Evolutionary conservation across 2,113 vertebrate species (phyloP), one percentile per base, ranked within the genome.

Genomic region (Pygoscelis antarcticus): DNA sequence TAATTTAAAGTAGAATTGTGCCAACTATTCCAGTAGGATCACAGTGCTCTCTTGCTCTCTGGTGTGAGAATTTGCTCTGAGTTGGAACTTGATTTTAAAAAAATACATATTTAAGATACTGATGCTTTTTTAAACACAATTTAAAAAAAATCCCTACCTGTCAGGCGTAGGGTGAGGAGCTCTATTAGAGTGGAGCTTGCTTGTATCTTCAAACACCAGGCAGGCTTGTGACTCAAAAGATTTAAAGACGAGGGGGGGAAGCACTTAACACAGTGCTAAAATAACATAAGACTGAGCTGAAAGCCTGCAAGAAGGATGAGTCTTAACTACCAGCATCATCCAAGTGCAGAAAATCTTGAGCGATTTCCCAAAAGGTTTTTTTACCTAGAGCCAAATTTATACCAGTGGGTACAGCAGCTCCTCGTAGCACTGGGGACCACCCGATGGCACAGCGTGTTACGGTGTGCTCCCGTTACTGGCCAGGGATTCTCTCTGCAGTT

Each of bases 401-500:
- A 17, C 10, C 52, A 2, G 49, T 5, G 83, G 38, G 2, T 51
- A 3, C 14, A 30, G 89, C 40, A 85, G 32, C 61, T 82, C 64
- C 44, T 12, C 1, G 5, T 5, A 4, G 61, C 15, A 0, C 66
- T 1, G 22, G 64, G 65, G 36, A 11, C 83, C 8, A 1, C 4
- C 34, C 11, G 3, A 3, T 1, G 18, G 14, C 29, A 15, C 60
- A 3, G 26, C 1, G 3, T 2, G 18, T 38, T 7, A 8, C 4
- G 6, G 23, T 10, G 36, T 3, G 21, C 78, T 44, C 60, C 30
- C 10, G 1, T 19, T 17, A 5, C 49, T 2, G 30, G 5, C 23
- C 23, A 6, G 74, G 76, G 36, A 2, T 60, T 34, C 74, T 74
- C 65, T 10, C 44, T 40, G 84, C 40, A 1, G 36, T 13, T 17